Evolutionary conservation across 2,113 vertebrate species (phyloP), one percentile per base, ranked within the genome.

Genomic region (Forbesichthys agassizii): DNA sequence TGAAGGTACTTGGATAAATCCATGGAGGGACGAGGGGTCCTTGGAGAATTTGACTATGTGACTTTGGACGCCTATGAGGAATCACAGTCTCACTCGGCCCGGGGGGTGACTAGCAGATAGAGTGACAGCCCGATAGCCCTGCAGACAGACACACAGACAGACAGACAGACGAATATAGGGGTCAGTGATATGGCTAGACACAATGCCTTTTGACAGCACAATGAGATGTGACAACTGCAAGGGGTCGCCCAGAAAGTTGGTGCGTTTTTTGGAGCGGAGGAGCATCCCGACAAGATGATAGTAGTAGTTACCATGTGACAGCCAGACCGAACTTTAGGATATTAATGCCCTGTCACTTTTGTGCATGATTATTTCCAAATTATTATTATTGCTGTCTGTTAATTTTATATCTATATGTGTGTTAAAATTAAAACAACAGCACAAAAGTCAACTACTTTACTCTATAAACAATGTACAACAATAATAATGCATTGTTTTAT

Each of bases 181-280:
- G 55, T 46, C 70, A 77, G 77, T 61, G 73, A 51, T 47, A 65
- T 48, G 72, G 75, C 73, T 42, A 42, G 73, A 85, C 57, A 75
- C 60, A 81, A 88, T 91, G 85, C 85, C 88, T 88, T 91, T 86
- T 93, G 92, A 90, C 92, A 89, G 75, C 71, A 73, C 71, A 73
- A 64, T 89, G 84, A 88, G 85, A 27, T 66, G 68, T 52, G 56
- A 9, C 11, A 59, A 54, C 57, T 48, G 33, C 18, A 47, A 18
- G 48, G 20, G 73, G 55, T 8, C 52, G 79, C 0, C 14, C 11
- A 67, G 60, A n/a, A 33, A 80, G 59, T 75, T 63, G 65, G 79
- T 72, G 67, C 64, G 83, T 13, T 68, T 27, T 49, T 48, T 61
- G 61, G 27, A 46, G 10, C 54, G 61, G 46, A 10, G 52, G 53